Evolutionary conservation across 2,797 vertebrate species (phyloP).

Genomic region (Crenichthys baileyi): DNA sequence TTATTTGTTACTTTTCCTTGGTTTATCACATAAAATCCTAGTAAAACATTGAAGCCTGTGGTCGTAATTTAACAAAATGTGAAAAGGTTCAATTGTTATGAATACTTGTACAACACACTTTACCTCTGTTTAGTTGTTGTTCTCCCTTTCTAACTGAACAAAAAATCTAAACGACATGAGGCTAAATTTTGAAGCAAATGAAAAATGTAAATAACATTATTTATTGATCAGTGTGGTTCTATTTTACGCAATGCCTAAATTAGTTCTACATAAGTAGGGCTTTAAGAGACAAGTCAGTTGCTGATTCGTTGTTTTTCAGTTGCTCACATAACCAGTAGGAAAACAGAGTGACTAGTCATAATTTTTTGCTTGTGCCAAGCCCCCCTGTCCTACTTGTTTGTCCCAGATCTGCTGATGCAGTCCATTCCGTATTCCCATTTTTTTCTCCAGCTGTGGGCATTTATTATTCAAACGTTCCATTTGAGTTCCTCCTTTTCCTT

Average conservation of each 20-base stretch:
- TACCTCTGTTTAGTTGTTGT: neutral
- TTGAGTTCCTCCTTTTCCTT: constrained; percentile 66
- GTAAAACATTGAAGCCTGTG: too few relatives aligned
- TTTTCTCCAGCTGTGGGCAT: constrained; percentile 67
- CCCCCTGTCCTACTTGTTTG: constrained; percentile 75
- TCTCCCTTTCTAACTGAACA: neutral
- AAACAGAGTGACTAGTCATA: constrained; percentile 74
- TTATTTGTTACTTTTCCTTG: too few relatives aligned
- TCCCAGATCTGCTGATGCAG: constrained; percentile 78
- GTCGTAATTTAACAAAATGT: too few relatives aligned
- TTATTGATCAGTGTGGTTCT: constrained; percentile 26
- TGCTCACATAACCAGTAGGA: constrained; percentile 61
- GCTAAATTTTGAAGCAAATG: neutral
- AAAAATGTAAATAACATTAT: neutral
- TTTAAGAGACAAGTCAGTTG: constrained; percentile 52
- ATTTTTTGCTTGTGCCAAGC: constrained; percentile 62
- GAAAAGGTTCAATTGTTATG: too few relatives aligned
- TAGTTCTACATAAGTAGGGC: neutral
- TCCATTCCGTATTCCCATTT: constrained; percentile 34
- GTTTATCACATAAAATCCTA: too few relatives aligned
- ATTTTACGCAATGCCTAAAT: constrained; percentile 11
- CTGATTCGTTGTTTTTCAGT: constrained; percentile 75
- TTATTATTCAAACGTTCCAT: constrained; percentile 77
- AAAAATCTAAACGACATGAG: neutral
- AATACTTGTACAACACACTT: too few relatives aligned